These are phyloP conservation scores for Helicorthomorpha holstii DNA, from an alignment of 1,140 invertebrate genomes.

Conservation along the genomic window DNA sequence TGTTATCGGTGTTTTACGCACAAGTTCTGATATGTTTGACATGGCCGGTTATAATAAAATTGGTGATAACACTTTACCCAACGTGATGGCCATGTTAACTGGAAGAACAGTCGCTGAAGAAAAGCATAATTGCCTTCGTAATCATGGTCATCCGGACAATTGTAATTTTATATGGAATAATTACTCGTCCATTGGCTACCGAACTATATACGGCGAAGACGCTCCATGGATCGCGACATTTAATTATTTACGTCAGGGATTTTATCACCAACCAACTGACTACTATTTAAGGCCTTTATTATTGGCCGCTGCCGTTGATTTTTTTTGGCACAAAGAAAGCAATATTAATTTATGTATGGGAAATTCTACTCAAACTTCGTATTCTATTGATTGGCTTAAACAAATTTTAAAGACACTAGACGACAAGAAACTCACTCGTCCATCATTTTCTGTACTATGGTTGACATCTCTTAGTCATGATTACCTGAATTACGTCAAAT, in stretches of 20 bases:
- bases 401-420: constrained; percentile 14
- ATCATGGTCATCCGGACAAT: constrained; percentile 22
- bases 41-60: too few species aligned
- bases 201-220: constrained; percentile 33
- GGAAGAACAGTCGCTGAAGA: constrained; percentile 24
- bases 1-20: too few species aligned
- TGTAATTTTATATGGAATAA: constrained; percentile 33
- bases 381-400: constrained; percentile 9
- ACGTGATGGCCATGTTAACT: constrained; percentile 51
- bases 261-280: constrained; percentile 26
- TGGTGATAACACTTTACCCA: constrained; percentile 54
- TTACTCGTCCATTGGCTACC: constrained; percentile 26
- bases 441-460: constrained; percentile 21
- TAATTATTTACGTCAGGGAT: constrained; percentile 29
- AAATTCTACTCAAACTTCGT: neutral
- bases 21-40: too few species aligned
- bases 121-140: constrained; percentile 9
- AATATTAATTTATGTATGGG: constrained; percentile 17
- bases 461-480: constrained; percentile 24
- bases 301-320: constrained; percentile 8
- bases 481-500: constrained; percentile 18
- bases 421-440: too few species aligned
- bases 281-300: constrained; percentile 28
- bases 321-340: constrained; percentile 6
- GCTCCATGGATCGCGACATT: constrained; percentile 29